Percentiles rank a stretch among this genome's conserved stretches.
These are phyloP conservation scores for Taphrorychus bicolor DNA, from an alignment of 2,888 invertebrate species.

Conservation along the genomic window DNA sequence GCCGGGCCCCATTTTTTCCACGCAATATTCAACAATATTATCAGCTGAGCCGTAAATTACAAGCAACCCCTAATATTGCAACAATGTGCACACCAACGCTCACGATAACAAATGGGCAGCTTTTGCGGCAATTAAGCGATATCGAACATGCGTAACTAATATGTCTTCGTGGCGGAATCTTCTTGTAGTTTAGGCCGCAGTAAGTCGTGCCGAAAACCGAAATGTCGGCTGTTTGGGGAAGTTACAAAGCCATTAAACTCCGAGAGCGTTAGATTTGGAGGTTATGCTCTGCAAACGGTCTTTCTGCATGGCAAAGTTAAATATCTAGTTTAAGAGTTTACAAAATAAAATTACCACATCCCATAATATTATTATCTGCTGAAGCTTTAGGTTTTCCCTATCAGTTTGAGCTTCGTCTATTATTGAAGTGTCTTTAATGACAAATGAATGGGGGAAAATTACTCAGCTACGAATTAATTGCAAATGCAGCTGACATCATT, in stretches of 20 bases:
- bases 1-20: background rate
- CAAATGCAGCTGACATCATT: slow-evolving; percentile 29
- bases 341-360: too few species aligned
- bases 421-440: slow-evolving; percentile 10
- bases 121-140: slow-evolving; percentile 26
- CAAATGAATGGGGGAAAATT: slow-evolving; percentile 25
- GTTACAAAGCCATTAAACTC: slow-evolving; percentile 26
- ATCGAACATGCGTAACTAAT: slow-evolving; percentile 26
- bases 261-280: slow-evolving; percentile 3
- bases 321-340: too few species aligned
- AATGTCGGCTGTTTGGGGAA: slow-evolving; percentile 21
- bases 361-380: too few species aligned
- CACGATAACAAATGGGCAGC: slow-evolving; percentile 17
- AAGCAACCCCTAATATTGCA: slow-evolving; percentile 4
- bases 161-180: slow-evolving; percentile 24
- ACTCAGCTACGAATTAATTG: slow-evolving; percentile 22
- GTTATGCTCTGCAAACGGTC: too few species aligned
- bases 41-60: background rate
- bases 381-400: background rate
- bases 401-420: background rate
- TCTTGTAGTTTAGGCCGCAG: slow-evolving; percentile 29
- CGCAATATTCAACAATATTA: background rate
- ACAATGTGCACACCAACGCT: slow-evolving; percentile 8
- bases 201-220: slow-evolving; percentile 21
- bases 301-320: too few species aligned